Evolutionary conservation across 2,888 invertebrate species (phyloP).

Genomic region (Tiliacea aurago): DNA sequence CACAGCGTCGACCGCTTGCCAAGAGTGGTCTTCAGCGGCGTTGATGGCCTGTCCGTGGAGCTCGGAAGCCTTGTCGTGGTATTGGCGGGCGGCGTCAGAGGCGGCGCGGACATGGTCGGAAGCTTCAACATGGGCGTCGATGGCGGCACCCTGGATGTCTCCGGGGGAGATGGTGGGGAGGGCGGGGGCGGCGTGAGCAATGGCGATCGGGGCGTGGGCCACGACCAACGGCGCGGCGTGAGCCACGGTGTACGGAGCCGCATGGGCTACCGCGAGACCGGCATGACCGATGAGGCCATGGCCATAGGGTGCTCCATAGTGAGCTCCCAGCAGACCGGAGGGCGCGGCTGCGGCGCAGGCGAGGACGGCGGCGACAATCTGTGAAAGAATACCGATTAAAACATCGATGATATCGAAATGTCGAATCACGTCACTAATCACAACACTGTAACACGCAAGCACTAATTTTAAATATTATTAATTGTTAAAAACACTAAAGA

Average conservation of each 20-base stretch:
- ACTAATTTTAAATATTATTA: conserved; percentile 32
- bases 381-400: conserved; percentile 73
- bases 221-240: conserved; percentile 43
- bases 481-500: conserved; percentile 50
- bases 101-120: conserved; percentile 87
- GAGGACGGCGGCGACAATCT: conserved; percentile 91
- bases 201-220: conserved; percentile 72
- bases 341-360: conserved; percentile 87
- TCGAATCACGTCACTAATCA: conserved; percentile 64
- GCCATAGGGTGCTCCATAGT: conserved; percentile 78
- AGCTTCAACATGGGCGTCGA: conserved; percentile 87
- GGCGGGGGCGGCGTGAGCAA: conserved; percentile 75
- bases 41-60: conserved; percentile 86
- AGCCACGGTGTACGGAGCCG: conserved; percentile 70
- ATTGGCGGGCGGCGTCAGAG: conserved; percentile 84
- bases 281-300: conserved; percentile 70
- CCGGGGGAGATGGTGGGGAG: conserved; percentile 87
- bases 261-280: conserved; percentile 73
- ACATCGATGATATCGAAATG: conserved; percentile 59
- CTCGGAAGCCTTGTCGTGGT: conserved; percentile 87
- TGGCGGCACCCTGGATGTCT: conserved; percentile 85
- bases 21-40: conserved; percentile 88
- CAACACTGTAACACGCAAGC: conserved; percentile 60
- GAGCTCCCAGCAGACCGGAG: conserved; percentile 82
- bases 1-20: conserved; percentile 86